Evolutionary conservation across 2,113 vertebrate species (phyloP), one percentile per base, ranked within the genome.

Genomic region (Piliocolobus tephrosceles): DNA sequence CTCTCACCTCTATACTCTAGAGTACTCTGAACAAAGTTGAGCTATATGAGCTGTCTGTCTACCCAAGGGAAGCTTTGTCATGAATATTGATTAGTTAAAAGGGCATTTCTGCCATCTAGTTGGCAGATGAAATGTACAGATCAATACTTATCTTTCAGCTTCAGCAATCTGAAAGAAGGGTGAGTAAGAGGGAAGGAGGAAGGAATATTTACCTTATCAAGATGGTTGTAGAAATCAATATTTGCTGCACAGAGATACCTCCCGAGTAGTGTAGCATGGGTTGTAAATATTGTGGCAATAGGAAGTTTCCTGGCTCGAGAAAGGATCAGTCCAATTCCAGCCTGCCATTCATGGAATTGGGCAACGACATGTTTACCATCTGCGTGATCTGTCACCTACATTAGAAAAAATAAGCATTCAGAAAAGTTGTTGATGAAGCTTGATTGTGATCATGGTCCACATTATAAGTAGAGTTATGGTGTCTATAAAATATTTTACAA

Each of bases 291-390:
- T 0, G 99, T 99, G 16, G 99, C 99, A 0, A 99, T 98, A 0
- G 99, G 99, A 90, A 99, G 98, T 64, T 99, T 99, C 76, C 98
- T 98, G 43, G 98, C 98, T 52, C 99, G 99, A 82, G 98, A 98
- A 23, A 99, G 98, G 58, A 99, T 99, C 13, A 99, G 98, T 5
- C 99, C 99, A 0, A 99, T 98, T 38, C 99, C 99, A 0, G 99
- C 98, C 98, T 99, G 99, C 99, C 99, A 99, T 96, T 99, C 99
- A 0, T 99, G 99, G 98, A 99, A 99, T 23, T 99, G 99, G 78
- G 98, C 98, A 27, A 99, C 98, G 83, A 99, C 96, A 0, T 99
- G 99, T 40, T 98, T 99, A 83, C 99, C 99, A 5, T 99, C 98
- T 27, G 99, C 98, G 20, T 99, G 98, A 88, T 99, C 98, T 11